phyloP scores from a whole-genome alignment of 2,797 vertebrate genomes.

The Hafferia zeledoni region DNA sequence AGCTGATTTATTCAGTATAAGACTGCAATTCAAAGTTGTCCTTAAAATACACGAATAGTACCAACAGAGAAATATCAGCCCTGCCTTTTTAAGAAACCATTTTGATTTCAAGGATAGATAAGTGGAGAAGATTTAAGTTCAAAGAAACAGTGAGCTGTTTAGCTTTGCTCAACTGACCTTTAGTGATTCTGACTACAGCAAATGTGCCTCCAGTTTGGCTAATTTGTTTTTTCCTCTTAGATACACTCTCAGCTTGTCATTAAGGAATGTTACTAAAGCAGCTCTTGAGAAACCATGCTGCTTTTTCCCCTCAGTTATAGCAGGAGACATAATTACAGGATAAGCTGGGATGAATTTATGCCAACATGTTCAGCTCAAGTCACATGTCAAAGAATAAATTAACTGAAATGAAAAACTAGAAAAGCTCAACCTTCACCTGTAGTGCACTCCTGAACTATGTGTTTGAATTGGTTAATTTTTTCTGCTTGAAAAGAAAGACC shows the following conservation, averaged over 20 bases:
- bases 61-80: background rate
- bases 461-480: background rate
- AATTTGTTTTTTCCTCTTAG: background rate
- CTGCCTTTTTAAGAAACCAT: background rate
- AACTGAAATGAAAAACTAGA: background rate
- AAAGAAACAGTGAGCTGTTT: background rate
- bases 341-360: background rate
- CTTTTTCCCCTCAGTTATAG: background rate
- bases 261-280: background rate
- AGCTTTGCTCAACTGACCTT: background rate
- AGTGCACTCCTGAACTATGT: background rate
- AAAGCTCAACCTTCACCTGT: background rate
- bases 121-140: background rate
- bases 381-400: background rate
- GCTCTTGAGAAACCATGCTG: background rate
- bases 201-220: background rate
- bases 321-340: background rate
- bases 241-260: background rate
- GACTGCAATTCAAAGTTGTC: background rate
- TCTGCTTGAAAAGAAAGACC: background rate
- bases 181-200: background rate
- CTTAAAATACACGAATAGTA: background rate
- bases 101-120: background rate
- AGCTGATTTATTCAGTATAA: background rate
- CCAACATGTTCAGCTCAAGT: background rate